Evolutionary conservation across 2,113 vertebrate species (phyloP).

Genomic region (Saccopteryx bilineata): DNA sequence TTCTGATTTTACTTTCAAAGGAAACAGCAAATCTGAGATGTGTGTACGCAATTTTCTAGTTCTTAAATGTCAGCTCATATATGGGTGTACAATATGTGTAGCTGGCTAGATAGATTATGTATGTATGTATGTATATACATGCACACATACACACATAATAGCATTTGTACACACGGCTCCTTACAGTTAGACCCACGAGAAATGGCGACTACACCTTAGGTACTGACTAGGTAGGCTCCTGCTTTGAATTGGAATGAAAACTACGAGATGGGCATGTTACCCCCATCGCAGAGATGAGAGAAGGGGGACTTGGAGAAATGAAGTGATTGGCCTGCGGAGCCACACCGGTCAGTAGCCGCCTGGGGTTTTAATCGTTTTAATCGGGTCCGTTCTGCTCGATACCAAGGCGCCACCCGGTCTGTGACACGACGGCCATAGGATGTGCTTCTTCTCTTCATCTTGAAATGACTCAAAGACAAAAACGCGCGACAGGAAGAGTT

Average conservation of each 20-base stretch:
- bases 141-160: not conserved
- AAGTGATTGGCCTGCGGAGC: not conserved
- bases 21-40: not conserved
- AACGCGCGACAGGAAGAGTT: not conserved
- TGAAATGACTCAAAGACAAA: slow-evolving; percentile 16
- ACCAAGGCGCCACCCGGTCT: not conserved
- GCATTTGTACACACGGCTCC: too few species aligned
- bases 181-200: not conserved
- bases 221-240: not conserved
- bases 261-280: not conserved
- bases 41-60: not conserved
- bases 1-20: slow-evolving; percentile 30
- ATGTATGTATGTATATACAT: not conserved
- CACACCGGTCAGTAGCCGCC: not conserved
- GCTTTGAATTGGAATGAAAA: slow-evolving; percentile 25
- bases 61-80: not conserved
- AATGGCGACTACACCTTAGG: not conserved
- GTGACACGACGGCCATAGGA: not conserved
- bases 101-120: not conserved
- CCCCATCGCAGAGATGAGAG: too few species aligned
- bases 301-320: not conserved
- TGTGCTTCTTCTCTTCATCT: not conserved
- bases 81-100: not conserved
- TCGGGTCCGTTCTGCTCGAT: not conserved
- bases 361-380: slow-evolving; percentile 11